Base-by-base conservation (phyloP, 2,113 vertebrate genomes). In the Acrocephalus kingi region DNA sequence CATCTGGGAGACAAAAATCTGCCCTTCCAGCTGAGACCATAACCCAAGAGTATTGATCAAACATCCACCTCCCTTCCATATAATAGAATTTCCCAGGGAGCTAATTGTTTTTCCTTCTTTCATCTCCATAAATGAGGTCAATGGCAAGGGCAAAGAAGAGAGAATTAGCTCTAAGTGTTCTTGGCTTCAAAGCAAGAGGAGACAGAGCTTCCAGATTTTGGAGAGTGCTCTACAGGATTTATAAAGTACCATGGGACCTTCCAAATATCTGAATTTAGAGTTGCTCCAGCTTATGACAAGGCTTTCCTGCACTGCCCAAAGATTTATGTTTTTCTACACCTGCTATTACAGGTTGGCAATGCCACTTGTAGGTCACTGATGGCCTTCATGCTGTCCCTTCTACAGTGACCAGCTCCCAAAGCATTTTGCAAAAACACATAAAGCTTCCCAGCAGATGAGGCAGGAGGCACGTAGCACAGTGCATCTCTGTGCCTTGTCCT, bases 71-170 rank as follows among this genome's bases (percentile, higher is more conserved):
- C 92, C 41, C 59, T 87, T 93, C 73, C 43, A 92, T 71, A 89
- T 96, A 96, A 96, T 94, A 97, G 93, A 94, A 94, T 96, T 94
- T 96, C 89, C 88, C 30, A 1, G 67, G 46, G 83, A 95, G 93
- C 92, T 97, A 96, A 97, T 96, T 95, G 97, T 96, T 97, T 96
- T 97, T 80, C 41, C 79, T 95, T 94, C 95, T 95, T 97, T 95
- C 95, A 96, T 97, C 94, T 96, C 79, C 2, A 18, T 74, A 94
- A 97, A 97, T 90, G 87, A 96, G 94, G 97, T 96, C 95, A 95
- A 93, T 35, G 69, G 91, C 96, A 96, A 97, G 93, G 96, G 83
- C 90, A 89, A 87, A 91, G 89, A 92, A 93, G 33, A 80, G 52
- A 82, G 68, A 95, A 95, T 92, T 95, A 91, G 90, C 78, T 96